phyloP scores from a whole-genome alignment of 2,113 vertebrate genomes.

The Callipepla californica region DNA sequence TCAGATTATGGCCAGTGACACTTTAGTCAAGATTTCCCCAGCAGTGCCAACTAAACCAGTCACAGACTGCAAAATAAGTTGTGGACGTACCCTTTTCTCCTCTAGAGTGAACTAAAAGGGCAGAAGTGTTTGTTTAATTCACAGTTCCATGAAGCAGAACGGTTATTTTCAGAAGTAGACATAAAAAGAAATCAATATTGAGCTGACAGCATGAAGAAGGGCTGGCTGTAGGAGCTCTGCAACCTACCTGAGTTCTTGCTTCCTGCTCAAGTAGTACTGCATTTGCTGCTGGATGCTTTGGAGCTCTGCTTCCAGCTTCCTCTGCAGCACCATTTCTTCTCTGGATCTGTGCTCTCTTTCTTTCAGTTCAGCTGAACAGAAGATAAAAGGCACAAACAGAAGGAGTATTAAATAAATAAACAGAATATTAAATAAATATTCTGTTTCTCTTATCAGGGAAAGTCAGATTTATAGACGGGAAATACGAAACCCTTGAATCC shows the following conservation, averaged over 20 bases:
- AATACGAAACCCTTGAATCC: accelerated
- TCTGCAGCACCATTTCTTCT: constrained; percentile 9
- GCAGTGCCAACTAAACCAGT: neutral
- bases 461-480: neutral
- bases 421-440: too few relatives aligned
- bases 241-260: constrained; percentile 86
- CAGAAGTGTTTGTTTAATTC: neutral
- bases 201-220: neutral
- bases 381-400: neutral
- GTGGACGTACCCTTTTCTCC: neutral
- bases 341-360: neutral
- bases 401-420: too few relatives aligned
- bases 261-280: constrained; percentile 83
- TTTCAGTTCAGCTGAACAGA: neutral
- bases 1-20: neutral
- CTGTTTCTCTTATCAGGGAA: neutral
- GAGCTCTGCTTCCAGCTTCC: constrained; percentile 83
- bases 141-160: neutral
- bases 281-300: constrained; percentile 83
- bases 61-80: neutral
- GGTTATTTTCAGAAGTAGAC: neutral
- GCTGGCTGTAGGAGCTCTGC: neutral
- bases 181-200: neutral
- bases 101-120: neutral
- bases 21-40: neutral